These are phyloP conservation scores for Metopia argyrocephala DNA, from an alignment of 2,888 invertebrate genomes.

Conservation along the genomic window DNA sequence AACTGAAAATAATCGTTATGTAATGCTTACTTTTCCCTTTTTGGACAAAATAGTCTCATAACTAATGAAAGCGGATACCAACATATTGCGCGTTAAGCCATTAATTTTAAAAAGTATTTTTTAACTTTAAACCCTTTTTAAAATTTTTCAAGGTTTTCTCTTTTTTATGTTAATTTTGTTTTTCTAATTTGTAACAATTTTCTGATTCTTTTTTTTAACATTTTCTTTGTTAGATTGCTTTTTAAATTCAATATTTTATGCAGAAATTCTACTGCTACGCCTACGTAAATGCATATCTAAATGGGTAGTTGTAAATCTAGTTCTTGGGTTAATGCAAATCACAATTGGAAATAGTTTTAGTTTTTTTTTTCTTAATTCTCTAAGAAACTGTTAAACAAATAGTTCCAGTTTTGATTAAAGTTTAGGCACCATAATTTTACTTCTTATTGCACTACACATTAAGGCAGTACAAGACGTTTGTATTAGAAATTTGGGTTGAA, in stretches of 20 bases:
- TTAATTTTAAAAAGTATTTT: background rate
- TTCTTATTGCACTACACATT: background rate
- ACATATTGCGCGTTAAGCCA: too few species aligned
- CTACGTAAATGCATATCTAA: conserved; percentile 37
- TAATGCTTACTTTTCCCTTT: too few species aligned
- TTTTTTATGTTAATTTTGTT: background rate
- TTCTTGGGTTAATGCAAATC: background rate
- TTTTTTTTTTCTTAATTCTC: too few species aligned
- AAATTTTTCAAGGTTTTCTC: conserved; percentile 41
- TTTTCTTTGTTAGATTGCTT: background rate
- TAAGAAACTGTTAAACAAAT: conserved; percentile 38
- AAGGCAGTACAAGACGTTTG: too few species aligned
- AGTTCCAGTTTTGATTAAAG: conserved; percentile 30
- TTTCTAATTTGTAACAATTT: background rate
- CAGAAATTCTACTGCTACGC: conserved; percentile 41
- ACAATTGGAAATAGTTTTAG: background rate
- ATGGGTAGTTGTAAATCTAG: conserved; percentile 5
- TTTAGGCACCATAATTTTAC: conserved; percentile 34
- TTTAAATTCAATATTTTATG: background rate
- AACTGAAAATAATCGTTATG: too few species aligned
- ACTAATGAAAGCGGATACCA: too few species aligned
- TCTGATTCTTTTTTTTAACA: background rate
- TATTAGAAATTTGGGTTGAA: too few species aligned
- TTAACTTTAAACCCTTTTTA: conserved; percentile 6
- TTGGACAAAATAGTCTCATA: too few species aligned